These are phyloP conservation scores for Drosophila pseudoobscura DNA, from an alignment of 1,140 invertebrate species.

Conservation along the genomic window DNA sequence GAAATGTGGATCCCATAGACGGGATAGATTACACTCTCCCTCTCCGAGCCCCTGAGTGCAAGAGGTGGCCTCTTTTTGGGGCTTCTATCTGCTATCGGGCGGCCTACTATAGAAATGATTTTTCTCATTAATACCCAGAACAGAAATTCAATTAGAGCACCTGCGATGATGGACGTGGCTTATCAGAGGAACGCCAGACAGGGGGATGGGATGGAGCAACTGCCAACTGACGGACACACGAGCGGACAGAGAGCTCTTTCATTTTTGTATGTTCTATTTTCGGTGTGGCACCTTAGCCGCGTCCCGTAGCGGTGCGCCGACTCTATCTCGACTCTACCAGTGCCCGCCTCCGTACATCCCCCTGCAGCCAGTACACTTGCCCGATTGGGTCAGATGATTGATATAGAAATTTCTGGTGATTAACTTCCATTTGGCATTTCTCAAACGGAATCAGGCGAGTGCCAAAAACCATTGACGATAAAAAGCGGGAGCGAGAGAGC, in stretches of 20 bases:
- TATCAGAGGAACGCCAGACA: slow-evolving; percentile 21
- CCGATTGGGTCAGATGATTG: slow-evolving; percentile 60
- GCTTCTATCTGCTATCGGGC: slow-evolving; percentile 24
- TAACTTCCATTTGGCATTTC: slow-evolving; percentile 40
- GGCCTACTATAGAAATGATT: slow-evolving; percentile 24
- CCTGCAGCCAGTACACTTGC: not conserved
- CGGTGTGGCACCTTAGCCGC: slow-evolving; percentile 28
- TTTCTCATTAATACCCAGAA: slow-evolving; percentile 52
- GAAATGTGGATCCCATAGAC: no score
- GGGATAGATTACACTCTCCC: not conserved
- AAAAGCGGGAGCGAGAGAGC: not conserved
- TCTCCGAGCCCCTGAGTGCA: not conserved
- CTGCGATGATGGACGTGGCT: slow-evolving; percentile 52
- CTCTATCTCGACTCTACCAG: slow-evolving; percentile 40
- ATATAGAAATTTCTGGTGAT: slow-evolving; percentile 47
- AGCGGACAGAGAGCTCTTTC: not conserved
- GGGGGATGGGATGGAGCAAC: not conserved
- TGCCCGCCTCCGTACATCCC: no score
- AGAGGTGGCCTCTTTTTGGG: not conserved
- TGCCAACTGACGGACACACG: no score
- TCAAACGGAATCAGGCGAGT: slow-evolving; percentile 39
- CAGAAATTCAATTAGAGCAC: slow-evolving; percentile 51
- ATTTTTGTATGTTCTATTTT: slow-evolving; percentile 8
- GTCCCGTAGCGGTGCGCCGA: not conserved
- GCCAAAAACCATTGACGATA: slow-evolving; percentile 16